Percentiles rank a stretch among this genome's conserved stretches.
Conservation (phyloP, 2,113 vertebrate species). For the Oryzias melastigma region DNA sequence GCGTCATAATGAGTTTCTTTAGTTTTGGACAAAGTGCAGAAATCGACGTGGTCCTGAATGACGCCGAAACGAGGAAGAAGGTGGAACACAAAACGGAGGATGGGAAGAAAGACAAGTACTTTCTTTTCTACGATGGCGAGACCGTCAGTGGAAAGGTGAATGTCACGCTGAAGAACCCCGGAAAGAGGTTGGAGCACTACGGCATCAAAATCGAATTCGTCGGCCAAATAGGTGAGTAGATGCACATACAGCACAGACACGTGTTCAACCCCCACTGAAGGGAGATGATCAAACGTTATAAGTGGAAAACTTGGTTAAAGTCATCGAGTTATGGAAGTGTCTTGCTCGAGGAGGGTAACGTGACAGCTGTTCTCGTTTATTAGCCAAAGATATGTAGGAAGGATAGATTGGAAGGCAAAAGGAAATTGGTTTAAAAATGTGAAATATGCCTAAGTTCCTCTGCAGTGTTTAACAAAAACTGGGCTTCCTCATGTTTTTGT, state of each 20-base stretch:
- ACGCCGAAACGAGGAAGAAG: slow-evolving; percentile 91
- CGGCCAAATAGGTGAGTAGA: slow-evolving; percentile 88
- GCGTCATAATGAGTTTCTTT: slow-evolving; percentile 91
- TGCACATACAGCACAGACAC: background rate
- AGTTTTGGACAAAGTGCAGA: slow-evolving; percentile 95
- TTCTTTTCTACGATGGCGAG: slow-evolving; percentile 95
- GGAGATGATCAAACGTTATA: background rate
- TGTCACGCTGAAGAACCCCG: slow-evolving; percentile 91
- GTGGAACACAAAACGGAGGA: slow-evolving; percentile 95
- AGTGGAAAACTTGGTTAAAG: background rate
- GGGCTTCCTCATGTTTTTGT: too few species aligned
- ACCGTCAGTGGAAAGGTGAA: slow-evolving; percentile 92
- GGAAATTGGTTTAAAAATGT: too few species aligned
- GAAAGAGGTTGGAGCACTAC: slow-evolving; percentile 92
- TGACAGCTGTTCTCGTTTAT: too few species aligned
- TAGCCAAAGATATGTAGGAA: too few species aligned
- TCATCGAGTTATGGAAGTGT: too few species aligned
- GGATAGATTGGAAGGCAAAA: too few species aligned
- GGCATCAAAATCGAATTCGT: slow-evolving; percentile 98
- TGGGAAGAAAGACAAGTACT: slow-evolving; percentile 95
- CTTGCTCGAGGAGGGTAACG: too few species aligned
- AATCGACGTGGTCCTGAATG: slow-evolving; percentile 90
- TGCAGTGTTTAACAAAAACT: too few species aligned
- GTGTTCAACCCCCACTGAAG: background rate
- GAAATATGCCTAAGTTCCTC: too few species aligned